phyloP scores from a whole-genome alignment of 2,113 vertebrate species.

The Lipotes vexillifer region DNA sequence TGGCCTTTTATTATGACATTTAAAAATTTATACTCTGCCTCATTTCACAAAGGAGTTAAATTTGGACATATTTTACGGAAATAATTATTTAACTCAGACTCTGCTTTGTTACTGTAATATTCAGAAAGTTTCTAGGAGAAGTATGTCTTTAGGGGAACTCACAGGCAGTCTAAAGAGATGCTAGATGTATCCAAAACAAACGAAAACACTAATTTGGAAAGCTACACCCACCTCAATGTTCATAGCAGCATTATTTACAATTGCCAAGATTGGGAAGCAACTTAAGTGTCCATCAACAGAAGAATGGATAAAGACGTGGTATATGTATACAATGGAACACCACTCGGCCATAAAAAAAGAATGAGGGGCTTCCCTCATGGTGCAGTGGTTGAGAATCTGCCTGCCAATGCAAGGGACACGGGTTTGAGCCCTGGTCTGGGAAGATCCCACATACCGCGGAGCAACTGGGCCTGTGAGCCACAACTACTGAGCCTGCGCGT shows the following conservation, averaged over 20 bases:
- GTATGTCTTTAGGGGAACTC: not conserved
- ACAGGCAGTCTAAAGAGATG: not conserved
- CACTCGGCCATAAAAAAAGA: not conserved
- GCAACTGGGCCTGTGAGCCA: no score
- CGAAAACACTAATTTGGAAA: not conserved
- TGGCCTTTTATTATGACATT: slow-evolving; percentile 10
- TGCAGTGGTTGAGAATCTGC: no score
- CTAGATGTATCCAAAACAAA: not conserved
- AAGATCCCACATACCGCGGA: no score
- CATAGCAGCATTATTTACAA: not conserved
- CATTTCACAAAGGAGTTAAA: slow-evolving; percentile 29
- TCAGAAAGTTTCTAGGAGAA: not conserved
- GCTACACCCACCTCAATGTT: not conserved
- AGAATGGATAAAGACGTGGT: not conserved
- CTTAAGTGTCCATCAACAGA: not conserved
- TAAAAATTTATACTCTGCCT: not conserved
- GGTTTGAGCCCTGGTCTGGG: no score
- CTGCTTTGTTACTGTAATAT: not conserved
- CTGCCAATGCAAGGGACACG: no score
- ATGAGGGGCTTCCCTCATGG: not conserved
- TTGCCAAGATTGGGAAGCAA: not conserved
- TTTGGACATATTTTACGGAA: not conserved
- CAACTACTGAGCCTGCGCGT: no score
- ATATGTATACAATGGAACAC: no score
- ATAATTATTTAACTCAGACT: not conserved